Percentiles rank a stretch among this genome's conserved stretches.
These are phyloP conservation scores for Silurus lanzhouensis DNA, from an alignment of 2,797 vertebrate genomes.

Conservation along the genomic window DNA sequence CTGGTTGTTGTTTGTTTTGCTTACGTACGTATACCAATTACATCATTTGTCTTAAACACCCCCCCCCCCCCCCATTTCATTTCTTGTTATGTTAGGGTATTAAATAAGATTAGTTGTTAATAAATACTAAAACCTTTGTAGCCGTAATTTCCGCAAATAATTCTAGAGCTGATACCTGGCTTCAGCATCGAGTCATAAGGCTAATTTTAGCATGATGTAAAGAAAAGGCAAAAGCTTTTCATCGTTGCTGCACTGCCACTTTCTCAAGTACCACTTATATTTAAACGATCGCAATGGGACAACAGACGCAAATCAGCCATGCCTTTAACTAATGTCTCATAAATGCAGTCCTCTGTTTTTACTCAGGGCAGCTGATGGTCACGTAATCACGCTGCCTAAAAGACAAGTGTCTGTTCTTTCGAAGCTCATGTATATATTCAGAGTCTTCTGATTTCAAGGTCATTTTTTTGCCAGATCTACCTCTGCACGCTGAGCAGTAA, in stretches of 20 bases:
- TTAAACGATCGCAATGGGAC: constrained; percentile 8
- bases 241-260: not conserved
- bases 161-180: not conserved
- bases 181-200: not conserved
- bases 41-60: not conserved
- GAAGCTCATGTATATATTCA: constrained; percentile 32
- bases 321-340: constrained; percentile 15
- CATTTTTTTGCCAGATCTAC: constrained; percentile 11
- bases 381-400: constrained; percentile 21
- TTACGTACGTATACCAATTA: not conserved
- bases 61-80: not conserved
- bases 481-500: not conserved
- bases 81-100: no score
- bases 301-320: constrained; percentile 3
- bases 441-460: constrained; percentile 33
- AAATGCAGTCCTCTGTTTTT: constrained; percentile 9
- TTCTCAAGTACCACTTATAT: constrained; percentile 23
- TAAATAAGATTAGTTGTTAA: no score
- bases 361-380: not conserved
- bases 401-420: constrained; percentile 33
- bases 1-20: not conserved
- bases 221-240: constrained; percentile 7
- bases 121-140: no score
- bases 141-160: not conserved
- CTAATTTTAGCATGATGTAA: not conserved